Base-by-base conservation (phyloP, 2,888 invertebrate species). In the Sinhomidia bicolor region DNA sequence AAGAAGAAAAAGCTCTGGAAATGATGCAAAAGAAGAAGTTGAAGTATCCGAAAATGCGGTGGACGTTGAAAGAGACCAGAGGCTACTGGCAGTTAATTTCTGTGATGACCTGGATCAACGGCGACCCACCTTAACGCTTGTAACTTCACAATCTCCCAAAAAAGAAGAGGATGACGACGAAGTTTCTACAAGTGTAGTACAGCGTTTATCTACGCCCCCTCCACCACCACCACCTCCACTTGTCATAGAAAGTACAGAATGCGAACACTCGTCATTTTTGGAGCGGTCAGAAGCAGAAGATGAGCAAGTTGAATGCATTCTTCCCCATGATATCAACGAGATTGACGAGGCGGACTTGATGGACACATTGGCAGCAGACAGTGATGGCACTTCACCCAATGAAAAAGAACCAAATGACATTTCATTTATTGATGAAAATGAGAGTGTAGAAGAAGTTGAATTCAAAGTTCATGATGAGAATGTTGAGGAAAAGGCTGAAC, bases 71-170 rank as follows among this genome's bases (percentile, higher is more conserved):
- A 26, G 44, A 62, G 36, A 29, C 1, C 32, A 79, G 17, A 79
- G 20, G 29, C 79, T 29, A 26, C 79, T 0, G 4, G 14, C 23
- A 62, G 1, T 26, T 57, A 74, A n/a, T 36, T 47, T 44, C 26
- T 44, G 26, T 81, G 80, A 81, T 62, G 79, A 79, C 9, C 36
- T 23, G 14, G 68, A 65, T 14, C 14, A 79, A 6, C 32, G 80
- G 26, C 36, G 68, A 57, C 87, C 87, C n/a, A 87, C 87, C 0
- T 76, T 87, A 17, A 57, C 81, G 12, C 62, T 87, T 41, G 87
- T 87, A 1, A 36, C 41, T 7, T 3, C 57, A 9, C 47, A 26
- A 6, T 87, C 87, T 0, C 87, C 87, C 20, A 82, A 87, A 32
- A 36, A 20, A 12, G 87, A 74, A 47, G 82, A 82, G 23, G n/a